These are phyloP conservation scores for Papilio polyxenes DNA, from an alignment of 1,140 invertebrate genomes.

Conservation along the genomic window DNA sequence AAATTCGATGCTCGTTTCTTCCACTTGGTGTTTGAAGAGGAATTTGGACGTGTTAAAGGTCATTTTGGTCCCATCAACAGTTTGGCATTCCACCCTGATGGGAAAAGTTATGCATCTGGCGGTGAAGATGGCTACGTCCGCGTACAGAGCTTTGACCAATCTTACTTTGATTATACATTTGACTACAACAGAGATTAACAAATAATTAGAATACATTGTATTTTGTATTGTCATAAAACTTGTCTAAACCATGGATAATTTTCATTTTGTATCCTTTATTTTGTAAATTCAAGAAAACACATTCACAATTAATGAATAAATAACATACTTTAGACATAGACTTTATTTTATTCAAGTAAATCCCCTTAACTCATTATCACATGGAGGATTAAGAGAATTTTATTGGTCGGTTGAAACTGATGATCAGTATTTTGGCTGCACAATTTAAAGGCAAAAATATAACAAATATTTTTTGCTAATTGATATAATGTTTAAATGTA, in stretches of 20 bases:
- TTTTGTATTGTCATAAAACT: conserved; percentile 41
- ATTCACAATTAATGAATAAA: conserved; percentile 29
- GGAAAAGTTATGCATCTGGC: conserved; percentile 97
- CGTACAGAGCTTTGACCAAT: conserved; percentile 97
- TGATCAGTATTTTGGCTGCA: too few relatives aligned
- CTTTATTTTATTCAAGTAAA: background rate
- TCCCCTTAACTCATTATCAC: background rate
- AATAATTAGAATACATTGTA: conserved; percentile 35
- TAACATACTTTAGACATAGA: conserved; percentile 25
- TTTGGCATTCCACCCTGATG: conserved; percentile 98
- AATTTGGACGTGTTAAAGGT: conserved; percentile 98
- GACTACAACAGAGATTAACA: conserved; percentile 86
- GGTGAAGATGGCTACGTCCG: conserved; percentile 99
- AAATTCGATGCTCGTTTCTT: conserved; percentile 99
- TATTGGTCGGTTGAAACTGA: background rate
- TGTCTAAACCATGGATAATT: conserved; percentile 37
- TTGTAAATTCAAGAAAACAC: background rate
- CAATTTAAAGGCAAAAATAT: too few relatives aligned
- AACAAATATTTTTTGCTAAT: too few relatives aligned
- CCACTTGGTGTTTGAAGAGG: conserved; percentile 99
- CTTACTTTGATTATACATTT: conserved; percentile 98
- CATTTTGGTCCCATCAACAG: conserved; percentile 99
- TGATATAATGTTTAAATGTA: background rate
- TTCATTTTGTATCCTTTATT: conserved; percentile 34
- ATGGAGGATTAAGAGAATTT: background rate